A percentile compares a stretch with the other conserved stretches of the same genome.
phyloP scores from a whole-genome alignment of 1,140 invertebrate species.

The Batillaria attramentaria region DNA sequence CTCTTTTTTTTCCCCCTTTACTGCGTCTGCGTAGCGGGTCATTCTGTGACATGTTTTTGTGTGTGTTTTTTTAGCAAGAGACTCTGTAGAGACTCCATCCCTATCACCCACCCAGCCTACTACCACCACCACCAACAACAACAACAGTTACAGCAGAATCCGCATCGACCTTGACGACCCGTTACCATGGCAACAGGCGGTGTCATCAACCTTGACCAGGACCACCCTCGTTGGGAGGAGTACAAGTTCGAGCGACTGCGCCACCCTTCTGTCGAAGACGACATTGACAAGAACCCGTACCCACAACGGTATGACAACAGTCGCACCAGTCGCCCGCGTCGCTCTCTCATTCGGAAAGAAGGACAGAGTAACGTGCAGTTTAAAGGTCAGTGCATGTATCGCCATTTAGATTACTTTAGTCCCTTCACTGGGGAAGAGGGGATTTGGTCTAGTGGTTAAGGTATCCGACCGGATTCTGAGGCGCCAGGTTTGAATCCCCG shows the following conservation, averaged over 20 bases:
- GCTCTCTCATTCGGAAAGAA: slow-evolving; percentile 55
- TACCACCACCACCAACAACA: no score
- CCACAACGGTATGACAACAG: slow-evolving; percentile 21
- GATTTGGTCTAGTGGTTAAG: no score
- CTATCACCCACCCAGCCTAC: neutral
- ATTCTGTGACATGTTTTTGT: no score
- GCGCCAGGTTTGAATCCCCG: no score
- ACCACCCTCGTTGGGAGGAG: slow-evolving; percentile 37
- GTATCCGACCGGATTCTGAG: no score
- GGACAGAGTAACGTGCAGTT: slow-evolving; percentile 60
- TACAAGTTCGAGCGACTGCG: slow-evolving; percentile 37
- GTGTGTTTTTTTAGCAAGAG: no score
- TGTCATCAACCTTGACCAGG: slow-evolving; percentile 25
- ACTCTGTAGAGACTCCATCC: no score
- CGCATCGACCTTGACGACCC: neutral
- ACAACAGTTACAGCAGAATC: no score
- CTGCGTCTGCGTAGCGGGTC: no score
- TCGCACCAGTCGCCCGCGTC: slow-evolving; percentile 31
- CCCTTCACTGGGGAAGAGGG: no score
- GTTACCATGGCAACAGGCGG: slow-evolving; percentile 16
- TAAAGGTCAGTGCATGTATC: slow-evolving; percentile 48
- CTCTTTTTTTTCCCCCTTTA: no score
- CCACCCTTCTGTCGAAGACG: slow-evolving; percentile 24
- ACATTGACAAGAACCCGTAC: slow-evolving; percentile 17
- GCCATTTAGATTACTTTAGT: no score